Evolutionary conservation across 2,113 vertebrate genomes (phyloP).

Genomic region (Albula glossodonta): DNA sequence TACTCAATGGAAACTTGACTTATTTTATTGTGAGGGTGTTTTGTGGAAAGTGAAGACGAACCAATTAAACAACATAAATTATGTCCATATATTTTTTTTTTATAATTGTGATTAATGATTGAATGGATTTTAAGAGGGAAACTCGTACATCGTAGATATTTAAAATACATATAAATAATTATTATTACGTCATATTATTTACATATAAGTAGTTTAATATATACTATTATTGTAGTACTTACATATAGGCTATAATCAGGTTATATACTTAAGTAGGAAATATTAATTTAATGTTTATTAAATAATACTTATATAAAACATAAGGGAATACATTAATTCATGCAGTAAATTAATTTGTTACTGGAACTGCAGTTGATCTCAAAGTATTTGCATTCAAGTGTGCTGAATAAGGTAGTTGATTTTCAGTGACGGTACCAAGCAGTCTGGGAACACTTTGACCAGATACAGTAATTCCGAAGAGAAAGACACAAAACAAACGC

Average conservation of each 20-base stretch:
- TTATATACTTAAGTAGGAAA: too few species aligned
- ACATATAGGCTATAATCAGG: too few species aligned
- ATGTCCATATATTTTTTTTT: background rate
- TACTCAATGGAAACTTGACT: background rate
- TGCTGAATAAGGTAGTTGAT: background rate
- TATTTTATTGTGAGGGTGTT: background rate
- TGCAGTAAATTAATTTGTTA: background rate
- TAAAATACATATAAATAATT: too few species aligned
- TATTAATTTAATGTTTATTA: background rate
- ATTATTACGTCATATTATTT: background rate
- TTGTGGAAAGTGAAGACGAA: background rate
- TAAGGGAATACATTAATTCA: background rate
- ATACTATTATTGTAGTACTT: background rate
- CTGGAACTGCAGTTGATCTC: background rate
- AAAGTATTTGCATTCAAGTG: too few species aligned
- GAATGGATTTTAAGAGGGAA: background rate
- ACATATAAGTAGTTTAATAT: background rate
- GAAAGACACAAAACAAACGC: background rate
- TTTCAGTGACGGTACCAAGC: too few species aligned
- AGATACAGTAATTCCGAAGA: background rate
- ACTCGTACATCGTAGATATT: too few species aligned
- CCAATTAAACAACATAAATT: background rate
- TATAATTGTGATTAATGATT: background rate
- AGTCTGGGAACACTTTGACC: background rate
- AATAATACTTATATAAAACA: background rate